These are phyloP conservation scores for Microcebus jonahi DNA, from an alignment of 2,113 vertebrate species.

Conservation along the genomic window DNA sequence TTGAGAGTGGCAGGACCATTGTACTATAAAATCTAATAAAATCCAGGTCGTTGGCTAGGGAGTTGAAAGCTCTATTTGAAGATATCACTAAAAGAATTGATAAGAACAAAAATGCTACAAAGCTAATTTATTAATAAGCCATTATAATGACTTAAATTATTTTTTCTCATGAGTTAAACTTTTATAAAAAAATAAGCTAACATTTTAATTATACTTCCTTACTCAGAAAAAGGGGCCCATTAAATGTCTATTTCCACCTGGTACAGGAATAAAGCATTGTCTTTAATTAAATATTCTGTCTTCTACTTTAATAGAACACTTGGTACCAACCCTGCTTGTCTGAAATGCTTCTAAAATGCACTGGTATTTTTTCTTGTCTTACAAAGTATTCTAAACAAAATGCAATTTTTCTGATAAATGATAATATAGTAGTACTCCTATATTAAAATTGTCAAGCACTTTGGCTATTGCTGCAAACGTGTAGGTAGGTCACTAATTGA, in stretches of 20 bases:
- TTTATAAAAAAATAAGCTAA: constrained; percentile 44
- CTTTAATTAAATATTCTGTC: constrained; percentile 34
- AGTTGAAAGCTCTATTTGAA: background rate
- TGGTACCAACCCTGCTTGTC: background rate
- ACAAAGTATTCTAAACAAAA: background rate
- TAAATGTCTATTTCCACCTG: constrained; percentile 40
- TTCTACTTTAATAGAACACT: constrained; percentile 17
- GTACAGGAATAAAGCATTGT: constrained; percentile 29
- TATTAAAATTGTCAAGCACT: background rate
- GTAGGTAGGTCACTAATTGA: background rate
- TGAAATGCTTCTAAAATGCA: constrained; percentile 39
- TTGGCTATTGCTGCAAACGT: background rate
- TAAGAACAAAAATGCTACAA: background rate
- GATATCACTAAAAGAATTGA: background rate
- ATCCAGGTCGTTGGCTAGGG: background rate
- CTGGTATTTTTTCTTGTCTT: background rate
- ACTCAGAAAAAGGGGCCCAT: constrained; percentile 27
- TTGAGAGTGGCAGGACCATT: background rate
- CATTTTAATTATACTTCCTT: constrained; percentile 29
- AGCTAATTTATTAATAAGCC: background rate
- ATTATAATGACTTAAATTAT: background rate
- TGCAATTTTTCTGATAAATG: background rate
- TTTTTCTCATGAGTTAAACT: constrained; percentile 51
- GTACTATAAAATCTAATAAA: background rate
- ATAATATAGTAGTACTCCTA: background rate